Conservation (phyloP, 2,797 vertebrate species). For the Tangara arthus region DNA sequence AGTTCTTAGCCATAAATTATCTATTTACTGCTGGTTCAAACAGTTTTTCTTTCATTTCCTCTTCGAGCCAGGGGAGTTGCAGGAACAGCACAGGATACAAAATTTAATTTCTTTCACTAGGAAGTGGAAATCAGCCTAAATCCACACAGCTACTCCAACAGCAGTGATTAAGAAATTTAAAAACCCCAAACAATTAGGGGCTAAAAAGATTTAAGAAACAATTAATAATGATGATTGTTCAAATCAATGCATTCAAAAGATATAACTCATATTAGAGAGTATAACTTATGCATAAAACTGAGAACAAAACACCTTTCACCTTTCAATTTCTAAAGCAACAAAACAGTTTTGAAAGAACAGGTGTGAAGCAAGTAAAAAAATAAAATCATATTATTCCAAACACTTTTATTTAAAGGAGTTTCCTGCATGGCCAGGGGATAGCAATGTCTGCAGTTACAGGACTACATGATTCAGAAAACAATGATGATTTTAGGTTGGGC, state of each 20-base stretch:
- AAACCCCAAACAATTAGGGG: neutral
- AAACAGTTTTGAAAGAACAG: neutral
- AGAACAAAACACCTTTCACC: neutral
- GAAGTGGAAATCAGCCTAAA: neutral
- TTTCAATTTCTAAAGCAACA: neutral
- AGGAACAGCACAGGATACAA: neutral
- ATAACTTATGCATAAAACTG: neutral
- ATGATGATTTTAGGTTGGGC: neutral
- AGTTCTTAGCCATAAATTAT: neutral
- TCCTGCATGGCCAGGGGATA: neutral
- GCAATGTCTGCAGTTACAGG: neutral
- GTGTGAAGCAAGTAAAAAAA: neutral
- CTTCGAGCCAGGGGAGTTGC: neutral
- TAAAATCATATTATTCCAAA: neutral
- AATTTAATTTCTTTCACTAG: neutral
- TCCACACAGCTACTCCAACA: neutral
- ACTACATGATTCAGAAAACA: neutral
- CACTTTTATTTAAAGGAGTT: constrained; percentile 19
- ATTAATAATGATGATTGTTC: neutral
- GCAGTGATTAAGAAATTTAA: neutral
- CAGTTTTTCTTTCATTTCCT: neutral
- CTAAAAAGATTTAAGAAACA: neutral
- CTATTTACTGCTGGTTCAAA: neutral
- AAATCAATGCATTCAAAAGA: neutral
- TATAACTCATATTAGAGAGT: neutral